Evolutionary conservation across 2,888 invertebrate species (phyloP), one percentile per base, ranked within the genome.

Genomic region (Gastrophysa polygoni): DNA sequence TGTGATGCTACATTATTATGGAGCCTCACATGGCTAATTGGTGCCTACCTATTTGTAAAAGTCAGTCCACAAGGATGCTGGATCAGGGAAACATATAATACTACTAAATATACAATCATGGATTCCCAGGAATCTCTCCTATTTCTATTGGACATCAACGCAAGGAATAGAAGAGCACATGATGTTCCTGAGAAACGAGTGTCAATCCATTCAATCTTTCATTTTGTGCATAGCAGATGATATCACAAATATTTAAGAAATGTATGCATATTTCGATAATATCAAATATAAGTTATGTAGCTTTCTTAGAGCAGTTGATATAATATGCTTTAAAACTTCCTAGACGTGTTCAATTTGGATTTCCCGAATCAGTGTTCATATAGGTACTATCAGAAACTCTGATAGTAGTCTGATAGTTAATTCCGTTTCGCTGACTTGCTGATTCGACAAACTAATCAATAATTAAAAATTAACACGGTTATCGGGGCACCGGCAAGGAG

Each of bases 51-150:
- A 16, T 47, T n/a, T n/a, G n/a, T n/a, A n/a, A n/a, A 66, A 61
- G 47, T 3, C 34, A 1, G 29, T 57, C 3, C 50, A 52, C 34
- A 63, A 61, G 52, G 61, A 63, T 29, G 14, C n/a, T 20, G 47
- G 21, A 17, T 34, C 34, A 6, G 63, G 61, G 7, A 66, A 58
- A n/a, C n/a, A 48, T 50, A 43, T 14, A 54, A 11, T n/a, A 59
- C 44, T 1, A 66, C 54, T 1, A 67, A 64, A 55, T 64, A 55
- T 24, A 59, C 66, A 8, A 64, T 64, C 11, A 47, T 43, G 52
- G 64, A 61, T 46, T 64, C 66, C 2, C 66, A 65, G 24, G 57
- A 64, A 46, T 64, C 64, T 3, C 28, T 64, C 14, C 6, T 65
- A 17, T 65, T 43, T n/a, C 3, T 63, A n/a, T 29, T 50, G 50